Evolutionary conservation across 1,140 invertebrate genomes (phyloP), one percentile per base, ranked within the genome.

Genomic region (Cardiocondyla obscurior): DNA sequence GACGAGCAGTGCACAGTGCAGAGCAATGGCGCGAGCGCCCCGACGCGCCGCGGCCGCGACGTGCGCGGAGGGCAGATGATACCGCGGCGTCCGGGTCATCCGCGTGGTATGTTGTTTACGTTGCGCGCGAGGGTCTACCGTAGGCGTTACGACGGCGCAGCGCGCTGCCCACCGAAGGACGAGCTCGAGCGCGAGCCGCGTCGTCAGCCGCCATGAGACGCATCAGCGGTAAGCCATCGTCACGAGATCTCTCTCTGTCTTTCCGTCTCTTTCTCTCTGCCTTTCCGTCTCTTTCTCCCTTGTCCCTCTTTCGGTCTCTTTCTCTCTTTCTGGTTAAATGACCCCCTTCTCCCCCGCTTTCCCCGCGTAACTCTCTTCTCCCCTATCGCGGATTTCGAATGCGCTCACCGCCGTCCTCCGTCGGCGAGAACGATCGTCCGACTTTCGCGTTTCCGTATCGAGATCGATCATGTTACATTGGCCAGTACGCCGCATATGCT

Each of bases 181-280:
- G n/a, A n/a, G n/a, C 85, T 81, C 70, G 89, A 83, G 89, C 90
- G 90, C 83, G 73, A 84, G 64, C 57, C 62, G 81, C 79, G 81
- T 73, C 84, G 84, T 88, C 76, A 88, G 85, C 82, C 84, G 85
- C 89, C 91, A 93, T 93, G 92, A 92, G 92, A 88, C 91, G 92
- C 87, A 93, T 93, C 82, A 93, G 91, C 86, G 92, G 92, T 93
- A 91, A 93, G 91, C 53, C 42, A 64, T 49, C 42, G 73, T 64
- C 14, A 42, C 73, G 14, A 46, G 39, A 42, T 42, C 12, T 42
- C 7, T 10, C 39, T 10, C 39, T n/a, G n/a, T n/a, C 39, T 10
- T 10, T 10, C 39, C 39, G 39, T 1, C 3, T n/a, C n/a, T 42
- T 42, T 6, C 39, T 12, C 39, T 1, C 39, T 10, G n/a, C n/a